A percentile compares a stretch with the other conserved stretches of the same genome.
Conservation (phyloP, 2,113 vertebrate species). For the Mesoclemmys tuberculata region DNA sequence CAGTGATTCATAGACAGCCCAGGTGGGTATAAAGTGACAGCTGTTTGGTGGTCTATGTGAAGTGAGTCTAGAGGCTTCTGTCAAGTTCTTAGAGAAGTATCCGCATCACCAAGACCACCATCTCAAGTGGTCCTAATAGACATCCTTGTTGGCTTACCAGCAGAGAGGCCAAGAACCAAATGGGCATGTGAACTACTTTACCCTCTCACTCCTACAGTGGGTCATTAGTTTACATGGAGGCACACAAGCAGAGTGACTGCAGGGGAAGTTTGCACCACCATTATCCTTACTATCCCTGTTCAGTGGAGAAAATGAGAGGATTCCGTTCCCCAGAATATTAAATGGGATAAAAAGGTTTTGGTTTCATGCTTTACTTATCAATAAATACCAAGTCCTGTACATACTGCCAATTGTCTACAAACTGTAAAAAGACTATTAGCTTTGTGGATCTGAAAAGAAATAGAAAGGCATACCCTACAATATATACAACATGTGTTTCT, state of each 20-base stretch:
- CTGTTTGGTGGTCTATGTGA: background rate
- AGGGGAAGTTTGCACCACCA: background rate
- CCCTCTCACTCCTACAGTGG: background rate
- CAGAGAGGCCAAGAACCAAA: background rate
- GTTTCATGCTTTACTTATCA: background rate
- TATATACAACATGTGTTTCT: background rate
- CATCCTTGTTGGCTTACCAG: background rate
- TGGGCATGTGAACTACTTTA: background rate
- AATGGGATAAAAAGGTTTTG: background rate
- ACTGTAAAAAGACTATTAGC: background rate
- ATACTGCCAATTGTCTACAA: background rate
- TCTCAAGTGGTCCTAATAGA: background rate
- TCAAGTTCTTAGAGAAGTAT: background rate
- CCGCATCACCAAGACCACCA: background rate
- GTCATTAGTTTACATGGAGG: background rate
- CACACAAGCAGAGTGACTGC: background rate
- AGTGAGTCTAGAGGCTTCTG: background rate
- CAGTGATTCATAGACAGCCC: background rate
- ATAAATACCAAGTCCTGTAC: background rate
- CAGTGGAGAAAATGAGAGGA: background rate
- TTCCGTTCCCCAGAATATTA: background rate
- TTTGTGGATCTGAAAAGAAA: background rate
- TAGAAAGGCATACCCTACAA: background rate
- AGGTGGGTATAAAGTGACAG: background rate
- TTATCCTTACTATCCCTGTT: background rate